phyloP scores from a whole-genome alignment of 2,797 vertebrate species.

The Poeciliopsis infans region DNA sequence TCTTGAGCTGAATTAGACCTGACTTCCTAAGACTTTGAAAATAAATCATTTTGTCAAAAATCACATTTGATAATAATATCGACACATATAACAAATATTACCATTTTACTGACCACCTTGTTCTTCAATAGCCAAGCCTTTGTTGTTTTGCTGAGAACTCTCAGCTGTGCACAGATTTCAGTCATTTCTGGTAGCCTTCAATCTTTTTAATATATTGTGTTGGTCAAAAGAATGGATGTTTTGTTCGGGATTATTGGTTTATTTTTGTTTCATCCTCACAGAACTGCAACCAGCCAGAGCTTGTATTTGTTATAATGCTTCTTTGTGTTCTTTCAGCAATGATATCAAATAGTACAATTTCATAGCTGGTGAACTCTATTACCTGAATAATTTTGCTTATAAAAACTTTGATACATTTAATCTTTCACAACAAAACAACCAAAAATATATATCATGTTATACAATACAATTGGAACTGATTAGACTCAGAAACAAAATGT shows the following conservation, averaged over 20 bases:
- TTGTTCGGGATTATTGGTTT: constrained; percentile 35
- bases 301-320: constrained; percentile 14
- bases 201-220: constrained; percentile 19
- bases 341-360: neutral
- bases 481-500: constrained; percentile 1
- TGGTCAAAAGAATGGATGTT: constrained; percentile 4
- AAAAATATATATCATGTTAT: neutral
- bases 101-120: neutral
- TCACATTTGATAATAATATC: neutral
- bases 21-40: neutral
- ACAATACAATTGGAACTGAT: neutral
- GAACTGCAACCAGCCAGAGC: constrained; percentile 31
- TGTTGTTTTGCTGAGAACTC: neutral
- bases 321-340: neutral
- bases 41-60: neutral
- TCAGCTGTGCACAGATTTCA: neutral
- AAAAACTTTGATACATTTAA: neutral
- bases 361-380: neutral
- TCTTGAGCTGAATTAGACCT: neutral
- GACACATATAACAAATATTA: neutral
- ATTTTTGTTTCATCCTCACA: constrained; percentile 44
- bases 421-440: neutral
- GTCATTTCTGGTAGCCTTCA: constrained; percentile 13
- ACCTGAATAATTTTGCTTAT: constrained; percentile 4
- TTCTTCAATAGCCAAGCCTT: neutral